Percentiles rank a stretch among this genome's conserved stretches.
phyloP scores from a whole-genome alignment of 2,113 vertebrate species.

The Daboia siamensis region DNA sequence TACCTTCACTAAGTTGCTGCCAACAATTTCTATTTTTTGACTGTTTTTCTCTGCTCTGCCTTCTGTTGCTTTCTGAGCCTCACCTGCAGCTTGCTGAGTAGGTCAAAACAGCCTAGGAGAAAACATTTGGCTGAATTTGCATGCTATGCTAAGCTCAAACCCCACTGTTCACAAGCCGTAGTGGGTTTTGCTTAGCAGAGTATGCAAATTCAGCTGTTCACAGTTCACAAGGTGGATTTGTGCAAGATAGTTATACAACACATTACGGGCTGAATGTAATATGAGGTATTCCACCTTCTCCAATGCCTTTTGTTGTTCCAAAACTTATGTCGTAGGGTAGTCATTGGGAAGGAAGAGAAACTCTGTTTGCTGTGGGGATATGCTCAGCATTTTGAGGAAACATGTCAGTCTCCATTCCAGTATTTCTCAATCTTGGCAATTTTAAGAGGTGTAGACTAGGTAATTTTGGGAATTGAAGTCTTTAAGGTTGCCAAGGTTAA shows the following conservation, averaged over 20 bases:
- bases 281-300: background rate
- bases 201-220: background rate
- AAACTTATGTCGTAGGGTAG: background rate
- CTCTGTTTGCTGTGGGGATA: background rate
- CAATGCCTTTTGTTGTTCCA: background rate
- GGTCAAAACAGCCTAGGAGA: background rate
- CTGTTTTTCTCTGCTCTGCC: background rate
- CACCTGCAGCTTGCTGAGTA: background rate
- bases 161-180: background rate
- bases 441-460: no score
- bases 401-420: background rate
- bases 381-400: background rate
- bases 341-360: background rate
- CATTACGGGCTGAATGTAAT: background rate
- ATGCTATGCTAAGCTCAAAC: background rate
- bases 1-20: background rate
- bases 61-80: background rate
- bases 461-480: no score
- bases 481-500: no score
- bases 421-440: no score
- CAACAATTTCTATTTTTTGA: background rate
- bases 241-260: background rate
- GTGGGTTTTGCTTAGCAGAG: background rate
- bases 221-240: background rate
- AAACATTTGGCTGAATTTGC: background rate